phyloP scores from a whole-genome alignment of 1,140 invertebrate species.

The Chelonus insularis region DNA sequence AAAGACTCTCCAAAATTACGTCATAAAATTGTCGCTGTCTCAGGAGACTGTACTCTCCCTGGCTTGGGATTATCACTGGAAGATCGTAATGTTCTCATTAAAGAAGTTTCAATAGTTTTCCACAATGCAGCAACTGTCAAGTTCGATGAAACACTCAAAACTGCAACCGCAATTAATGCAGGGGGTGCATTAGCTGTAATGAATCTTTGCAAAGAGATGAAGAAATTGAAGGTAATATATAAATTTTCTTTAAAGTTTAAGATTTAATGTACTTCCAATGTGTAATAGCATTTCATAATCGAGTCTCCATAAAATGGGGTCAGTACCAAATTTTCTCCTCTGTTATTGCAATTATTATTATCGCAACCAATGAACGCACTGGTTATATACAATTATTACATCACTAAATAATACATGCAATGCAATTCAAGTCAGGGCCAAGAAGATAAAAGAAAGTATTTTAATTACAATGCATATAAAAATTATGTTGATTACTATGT shows the following conservation, averaged over 20 bases:
- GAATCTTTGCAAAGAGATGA: conserved; percentile 58
- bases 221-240: conserved; percentile 53
- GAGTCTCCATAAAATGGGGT: conserved; percentile 21
- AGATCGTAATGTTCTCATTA: conserved; percentile 64
- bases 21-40: conserved; percentile 67
- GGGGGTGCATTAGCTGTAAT: conserved; percentile 64
- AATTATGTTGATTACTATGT: too few relatives aligned
- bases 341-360: too few relatives aligned
- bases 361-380: neutral
- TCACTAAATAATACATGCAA: conserved; percentile 17
- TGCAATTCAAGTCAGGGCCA: too few relatives aligned
- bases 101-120: conserved; percentile 68
- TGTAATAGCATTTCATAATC: conserved; percentile 27
- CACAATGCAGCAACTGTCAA: conserved; percentile 70
- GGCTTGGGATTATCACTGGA: conserved; percentile 65
- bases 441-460: too few relatives aligned
- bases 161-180: conserved; percentile 69
- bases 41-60: conserved; percentile 67
- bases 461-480: too few relatives aligned
- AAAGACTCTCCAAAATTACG: conserved; percentile 67
- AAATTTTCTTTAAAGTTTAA: conserved; percentile 12
- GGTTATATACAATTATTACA: conserved; percentile 16
- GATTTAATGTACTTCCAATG: too few relatives aligned
- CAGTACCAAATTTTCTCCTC: conserved; percentile 27
- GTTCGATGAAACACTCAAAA: conserved; percentile 68